Conservation (phyloP, 2,888 invertebrate species). For the Cataglyphis altisquamis region DNA sequence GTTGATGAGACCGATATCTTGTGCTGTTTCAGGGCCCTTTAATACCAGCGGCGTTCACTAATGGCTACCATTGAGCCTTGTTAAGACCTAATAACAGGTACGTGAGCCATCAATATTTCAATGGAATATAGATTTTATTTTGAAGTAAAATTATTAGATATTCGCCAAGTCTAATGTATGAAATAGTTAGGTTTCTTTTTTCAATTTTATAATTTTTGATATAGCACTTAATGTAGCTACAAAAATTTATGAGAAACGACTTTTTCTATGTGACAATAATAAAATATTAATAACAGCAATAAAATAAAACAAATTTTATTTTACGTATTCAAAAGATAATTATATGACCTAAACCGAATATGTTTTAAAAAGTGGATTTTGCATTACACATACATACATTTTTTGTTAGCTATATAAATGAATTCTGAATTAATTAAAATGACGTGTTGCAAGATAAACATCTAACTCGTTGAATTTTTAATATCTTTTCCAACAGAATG, state of each 20-base stretch:
- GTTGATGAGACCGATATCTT: conserved; percentile 65
- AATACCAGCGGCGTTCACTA: conserved; percentile 99
- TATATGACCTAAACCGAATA: neutral
- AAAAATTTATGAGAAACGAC: neutral
- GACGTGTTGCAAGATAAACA: neutral
- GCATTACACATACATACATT: neutral
- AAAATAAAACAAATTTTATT: neutral
- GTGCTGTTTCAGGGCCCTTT: conserved; percentile 94
- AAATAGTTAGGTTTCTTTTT: neutral
- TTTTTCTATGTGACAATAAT: neutral
- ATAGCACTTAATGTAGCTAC: neutral
- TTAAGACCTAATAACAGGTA: conserved; percentile 85
- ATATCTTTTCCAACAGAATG: conserved; percentile 79
- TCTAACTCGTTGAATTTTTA: conserved; percentile 21
- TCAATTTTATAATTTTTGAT: neutral
- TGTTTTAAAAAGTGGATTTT: neutral
- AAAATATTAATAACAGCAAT: neutral
- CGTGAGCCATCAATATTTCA: conserved; percentile 62
- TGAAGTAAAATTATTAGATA: neutral
- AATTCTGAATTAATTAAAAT: conserved; percentile 6
- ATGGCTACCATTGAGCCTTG: conserved; percentile 96
- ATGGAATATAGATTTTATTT: neutral
- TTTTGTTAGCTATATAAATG: neutral
- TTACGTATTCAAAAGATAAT: neutral
- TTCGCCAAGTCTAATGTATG: neutral